phyloP scores from a whole-genome alignment of 2,113 vertebrate genomes.

The Phocoena phocoena region DNA sequence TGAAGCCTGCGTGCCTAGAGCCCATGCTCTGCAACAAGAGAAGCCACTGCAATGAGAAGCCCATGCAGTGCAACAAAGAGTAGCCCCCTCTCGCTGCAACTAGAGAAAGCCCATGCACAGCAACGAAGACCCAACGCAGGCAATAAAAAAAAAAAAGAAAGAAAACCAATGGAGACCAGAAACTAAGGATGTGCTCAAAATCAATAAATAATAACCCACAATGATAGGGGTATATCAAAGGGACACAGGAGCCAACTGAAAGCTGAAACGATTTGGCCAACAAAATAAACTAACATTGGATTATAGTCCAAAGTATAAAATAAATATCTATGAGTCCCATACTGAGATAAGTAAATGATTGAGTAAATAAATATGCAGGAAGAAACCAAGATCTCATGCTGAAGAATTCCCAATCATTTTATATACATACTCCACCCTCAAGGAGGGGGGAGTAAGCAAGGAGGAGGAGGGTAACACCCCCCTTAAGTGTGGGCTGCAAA shows the following conservation, averaged over 20 bases:
- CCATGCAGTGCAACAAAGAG: accelerated
- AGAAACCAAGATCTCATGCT: not conserved
- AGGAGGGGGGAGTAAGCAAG: not conserved
- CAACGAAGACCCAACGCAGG: too few relatives aligned
- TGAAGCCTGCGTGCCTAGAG: too few relatives aligned
- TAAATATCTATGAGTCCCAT: not conserved
- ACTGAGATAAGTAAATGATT: not conserved
- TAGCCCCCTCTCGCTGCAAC: too few relatives aligned
- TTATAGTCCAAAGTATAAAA: not conserved
- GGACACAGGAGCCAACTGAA: not conserved
- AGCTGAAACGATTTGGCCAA: not conserved
- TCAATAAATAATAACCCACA: not conserved
- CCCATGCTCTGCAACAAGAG: too few relatives aligned
- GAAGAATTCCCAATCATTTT: not conserved
- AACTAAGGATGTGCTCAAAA: not conserved
- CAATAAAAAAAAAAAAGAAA: too few relatives aligned
- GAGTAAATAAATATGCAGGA: not conserved
- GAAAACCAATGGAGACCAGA: not conserved
- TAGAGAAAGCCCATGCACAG: too few relatives aligned
- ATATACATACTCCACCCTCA: too few relatives aligned
- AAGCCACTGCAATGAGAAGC: too few relatives aligned
- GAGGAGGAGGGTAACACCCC: not conserved
- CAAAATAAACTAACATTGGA: not conserved
- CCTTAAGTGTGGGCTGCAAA: not conserved
- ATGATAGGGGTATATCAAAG: not conserved